A percentile compares a stretch with the other conserved stretches of the same genome.
Evolutionary conservation across 2,888 invertebrate genomes (phyloP).

Genomic region (Cataglyphis altisquamis): DNA sequence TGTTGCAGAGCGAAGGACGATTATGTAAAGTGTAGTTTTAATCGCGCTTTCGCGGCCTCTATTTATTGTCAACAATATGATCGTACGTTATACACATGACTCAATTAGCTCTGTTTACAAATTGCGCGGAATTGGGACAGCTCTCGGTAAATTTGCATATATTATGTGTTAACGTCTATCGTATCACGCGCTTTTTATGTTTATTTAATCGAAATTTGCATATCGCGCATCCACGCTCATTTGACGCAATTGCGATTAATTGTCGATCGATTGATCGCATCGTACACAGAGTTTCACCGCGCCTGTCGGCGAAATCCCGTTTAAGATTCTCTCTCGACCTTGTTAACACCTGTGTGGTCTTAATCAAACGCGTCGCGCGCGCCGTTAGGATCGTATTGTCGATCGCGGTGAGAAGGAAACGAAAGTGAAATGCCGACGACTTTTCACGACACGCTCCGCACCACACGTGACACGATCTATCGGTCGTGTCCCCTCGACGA

Average conservation of each 20-base stretch:
- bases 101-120: constrained; percentile 38
- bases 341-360: constrained; percentile 44
- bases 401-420: constrained; percentile 31
- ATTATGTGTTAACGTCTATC: not conserved
- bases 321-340: constrained; percentile 12
- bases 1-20: not conserved
- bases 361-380: constrained; percentile 30
- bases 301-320: not conserved
- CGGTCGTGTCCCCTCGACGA: constrained; percentile 41
- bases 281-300: not conserved
- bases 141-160: not conserved
- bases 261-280: constrained; percentile 4
- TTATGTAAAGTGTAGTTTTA: constrained; percentile 29
- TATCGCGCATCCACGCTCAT: not conserved
- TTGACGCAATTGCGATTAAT: not conserved
- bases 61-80: constrained; percentile 11
- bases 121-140: constrained; percentile 7
- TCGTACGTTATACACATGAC: not conserved
- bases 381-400: constrained; percentile 36
- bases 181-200: constrained; percentile 26
- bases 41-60: not conserved
- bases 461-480: constrained; percentile 53
- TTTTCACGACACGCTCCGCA: constrained; percentile 53
- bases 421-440: constrained; percentile 62
- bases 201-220: constrained; percentile 36